Conservation (phyloP, 2,888 invertebrate species). For the Euzetes globulus region DNA sequence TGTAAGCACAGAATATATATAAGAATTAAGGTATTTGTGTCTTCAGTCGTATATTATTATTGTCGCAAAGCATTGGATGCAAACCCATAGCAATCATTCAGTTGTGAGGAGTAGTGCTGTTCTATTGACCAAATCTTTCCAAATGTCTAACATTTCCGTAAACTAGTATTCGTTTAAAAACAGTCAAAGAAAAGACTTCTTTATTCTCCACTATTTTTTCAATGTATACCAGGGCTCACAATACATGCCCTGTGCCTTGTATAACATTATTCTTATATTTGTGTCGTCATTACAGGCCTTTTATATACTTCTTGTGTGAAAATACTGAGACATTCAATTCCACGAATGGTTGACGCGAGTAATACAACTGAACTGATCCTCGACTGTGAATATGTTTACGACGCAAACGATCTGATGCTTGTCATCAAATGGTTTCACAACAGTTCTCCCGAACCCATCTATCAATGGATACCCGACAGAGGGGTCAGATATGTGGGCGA, state of each 20-base stretch:
- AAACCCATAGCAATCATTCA: background rate
- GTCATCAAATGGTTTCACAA: constrained; percentile 38
- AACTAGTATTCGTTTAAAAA: constrained; percentile 11
- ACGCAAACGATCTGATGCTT: constrained; percentile 34
- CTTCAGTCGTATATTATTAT: background rate
- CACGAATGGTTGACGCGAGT: constrained; percentile 32
- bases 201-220: background rate
- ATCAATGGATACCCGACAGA: constrained; percentile 38
- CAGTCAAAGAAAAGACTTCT: background rate
- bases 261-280: background rate
- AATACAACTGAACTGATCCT: constrained; percentile 31
- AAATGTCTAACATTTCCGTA: constrained; percentile 14
- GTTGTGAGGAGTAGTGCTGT: background rate
- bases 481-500: constrained; percentile 34
- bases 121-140: background rate
- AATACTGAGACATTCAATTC: constrained; percentile 30
- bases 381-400: constrained; percentile 36
- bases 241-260: background rate
- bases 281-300: constrained; percentile 1
- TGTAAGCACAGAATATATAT: background rate
- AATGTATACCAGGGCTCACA: too few species aligned
- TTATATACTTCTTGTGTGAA: constrained; percentile 25
- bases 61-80: background rate
- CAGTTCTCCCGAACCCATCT: constrained; percentile 36
- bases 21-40: background rate